These are phyloP conservation scores for Hemibagrus guttatus DNA, from an alignment of 2,797 vertebrate species.

Conservation along the genomic window DNA sequence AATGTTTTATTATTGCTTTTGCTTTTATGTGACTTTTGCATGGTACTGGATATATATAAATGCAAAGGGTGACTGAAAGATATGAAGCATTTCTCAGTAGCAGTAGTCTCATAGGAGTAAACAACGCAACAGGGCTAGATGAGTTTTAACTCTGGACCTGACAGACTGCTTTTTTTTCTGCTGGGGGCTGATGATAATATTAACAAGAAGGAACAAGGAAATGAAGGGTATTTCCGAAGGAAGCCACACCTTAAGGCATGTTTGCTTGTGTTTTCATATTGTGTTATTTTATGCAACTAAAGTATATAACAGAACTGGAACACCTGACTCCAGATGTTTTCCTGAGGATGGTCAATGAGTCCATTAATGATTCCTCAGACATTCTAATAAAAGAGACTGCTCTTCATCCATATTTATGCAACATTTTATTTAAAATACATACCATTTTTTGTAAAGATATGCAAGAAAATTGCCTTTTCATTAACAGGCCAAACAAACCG, in stretches of 20 bases:
- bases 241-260: background rate
- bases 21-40: no score
- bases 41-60: background rate
- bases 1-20: no score
- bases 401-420: background rate
- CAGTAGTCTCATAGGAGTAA: background rate
- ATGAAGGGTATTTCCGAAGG: background rate
- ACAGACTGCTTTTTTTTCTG: background rate
- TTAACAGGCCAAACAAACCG: background rate
- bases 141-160: background rate
- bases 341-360: background rate
- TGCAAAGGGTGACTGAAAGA: background rate
- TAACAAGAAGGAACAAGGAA: conserved; percentile 28
- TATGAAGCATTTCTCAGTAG: background rate
- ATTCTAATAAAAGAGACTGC: background rate
- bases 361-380: background rate
- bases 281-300: background rate
- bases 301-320: background rate
- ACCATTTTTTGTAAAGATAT: background rate
- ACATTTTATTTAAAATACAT: background rate
- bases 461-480: background rate
- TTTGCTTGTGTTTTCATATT: conserved; percentile 6
- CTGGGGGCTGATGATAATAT: background rate
- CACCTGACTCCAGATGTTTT: background rate
- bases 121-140: background rate